Evolutionary conservation across 2,797 vertebrate species (phyloP), one percentile per base, ranked within the genome.

Genomic region (Hemitrygon akajei): DNA sequence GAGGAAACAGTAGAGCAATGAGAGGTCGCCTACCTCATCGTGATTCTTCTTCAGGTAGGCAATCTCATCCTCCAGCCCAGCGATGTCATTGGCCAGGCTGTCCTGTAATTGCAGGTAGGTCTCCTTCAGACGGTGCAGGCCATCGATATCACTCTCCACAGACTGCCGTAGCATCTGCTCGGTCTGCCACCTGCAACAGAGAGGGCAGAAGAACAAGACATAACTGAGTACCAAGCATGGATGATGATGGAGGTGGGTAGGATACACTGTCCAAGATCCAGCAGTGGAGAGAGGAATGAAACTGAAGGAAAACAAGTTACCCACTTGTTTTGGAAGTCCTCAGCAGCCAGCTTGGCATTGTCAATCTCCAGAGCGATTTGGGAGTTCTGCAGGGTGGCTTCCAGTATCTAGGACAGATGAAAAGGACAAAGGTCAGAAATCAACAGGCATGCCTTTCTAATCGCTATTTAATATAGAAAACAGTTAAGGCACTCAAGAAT

Each of bases 311-410:
- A 30, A 30, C 0, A 14, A 95, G 40, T 18, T 94, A 94, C 97
- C 96, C 95, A 97, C 97, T 97, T 97, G 95, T 97, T 95, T 95
- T 96, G 97, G 95, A 97, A 97, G 95, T 97, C 97, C 73, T 97
- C 97, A 6, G 97, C 97, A 0, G 97, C 97, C 96, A 97, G 96
- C 94, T 96, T 97, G 95, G 97, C 97, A 3, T 97, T 97, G 95
- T 97, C 97, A 80, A 97, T 97, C 96, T 97, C 97, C 95, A 97
- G 95, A 96, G 97, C 97, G 95, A 97, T 96, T 0, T 96, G 96
- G 20, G 97, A 97, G 2, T 97, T 97, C 94, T 97, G 96, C 95
- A 97, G 94, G 0, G 96, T 96, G 94, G 96, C 97, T 94, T 96
- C 97, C 86, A 96, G 96, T 93, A 97, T 96, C 97, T 97, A 94